These are phyloP conservation scores for Chrysaora quinquecirrha DNA, from an alignment of 30 jellyfish, hydroid and myxozoan species.

Conservation along the genomic window DNA sequence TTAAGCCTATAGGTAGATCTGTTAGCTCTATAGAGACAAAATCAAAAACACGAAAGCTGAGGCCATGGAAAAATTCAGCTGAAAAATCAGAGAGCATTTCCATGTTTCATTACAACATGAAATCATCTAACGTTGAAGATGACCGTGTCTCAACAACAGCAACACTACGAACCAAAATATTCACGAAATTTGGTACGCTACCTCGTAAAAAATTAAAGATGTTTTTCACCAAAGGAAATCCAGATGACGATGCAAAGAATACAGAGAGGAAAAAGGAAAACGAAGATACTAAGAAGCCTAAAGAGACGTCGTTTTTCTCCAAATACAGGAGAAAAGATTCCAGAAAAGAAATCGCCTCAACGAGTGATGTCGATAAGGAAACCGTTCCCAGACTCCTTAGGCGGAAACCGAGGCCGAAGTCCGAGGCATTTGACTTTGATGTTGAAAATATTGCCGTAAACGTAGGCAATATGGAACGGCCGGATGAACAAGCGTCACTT, in stretches of 20 bases:
- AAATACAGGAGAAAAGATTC: neutral
- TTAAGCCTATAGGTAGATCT: slow-evolving; percentile 21
- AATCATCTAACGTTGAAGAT: slow-evolving; percentile 22
- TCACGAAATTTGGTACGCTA: slow-evolving; percentile 44
- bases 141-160: slow-evolving; percentile 29
- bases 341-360: neutral
- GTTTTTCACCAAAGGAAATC: slow-evolving; percentile 30
- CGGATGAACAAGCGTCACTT: neutral
- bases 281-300: neutral
- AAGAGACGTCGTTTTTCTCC: neutral
- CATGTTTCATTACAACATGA: slow-evolving; percentile 48
- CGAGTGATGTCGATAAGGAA: neutral
- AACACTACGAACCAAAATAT: slow-evolving; percentile 31
- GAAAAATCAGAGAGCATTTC: slow-evolving; percentile 55
- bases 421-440: slow-evolving; percentile 1
- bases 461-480: neutral
- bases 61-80: slow-evolving; percentile 16
- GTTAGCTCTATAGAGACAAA: slow-evolving; percentile 22
- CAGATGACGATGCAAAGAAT: slow-evolving; percentile 30
- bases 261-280: slow-evolving; percentile 5
- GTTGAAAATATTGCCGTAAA: slow-evolving; percentile 6
- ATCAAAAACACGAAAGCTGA: slow-evolving; percentile 5
- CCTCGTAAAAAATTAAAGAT: slow-evolving; percentile 34
- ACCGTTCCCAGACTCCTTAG: neutral
- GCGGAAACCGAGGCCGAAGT: slow-evolving; percentile 42